Percentiles rank a stretch among this genome's conserved stretches.
Evolutionary conservation across 2,888 invertebrate species (phyloP).

Genomic region (Synergus umbraculus): DNA sequence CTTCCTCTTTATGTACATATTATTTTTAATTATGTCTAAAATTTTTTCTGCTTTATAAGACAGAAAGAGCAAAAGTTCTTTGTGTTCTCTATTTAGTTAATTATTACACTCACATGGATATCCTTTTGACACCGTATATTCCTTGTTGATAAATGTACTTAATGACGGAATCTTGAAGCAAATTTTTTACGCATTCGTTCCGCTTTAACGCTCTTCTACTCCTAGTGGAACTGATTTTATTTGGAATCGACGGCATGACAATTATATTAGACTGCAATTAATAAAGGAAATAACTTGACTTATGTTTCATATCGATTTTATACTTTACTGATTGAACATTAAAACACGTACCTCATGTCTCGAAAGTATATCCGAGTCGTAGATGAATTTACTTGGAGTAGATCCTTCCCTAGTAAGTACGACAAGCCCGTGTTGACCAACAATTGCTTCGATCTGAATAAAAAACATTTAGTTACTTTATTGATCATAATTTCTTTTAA

Average conservation of each 20-base stretch:
- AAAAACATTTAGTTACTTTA: constrained; percentile 34
- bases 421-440: constrained; percentile 91
- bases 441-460: constrained; percentile 90
- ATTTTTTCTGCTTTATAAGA: too few relatives aligned
- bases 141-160: constrained; percentile 86
- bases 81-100: too few relatives aligned
- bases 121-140: constrained; percentile 81
- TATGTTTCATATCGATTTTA: constrained; percentile 42
- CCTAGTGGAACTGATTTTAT: constrained; percentile 96
- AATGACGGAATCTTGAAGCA: constrained; percentile 88
- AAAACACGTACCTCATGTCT: constrained; percentile 85
- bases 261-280: constrained; percentile 87
- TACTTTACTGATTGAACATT: not conserved
- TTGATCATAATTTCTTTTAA: not conserved
- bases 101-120: constrained; percentile 75
- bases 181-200: constrained; percentile 90
- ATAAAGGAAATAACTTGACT: constrained; percentile 33
- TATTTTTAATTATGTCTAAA: too few relatives aligned
- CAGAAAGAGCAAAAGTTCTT: too few relatives aligned
- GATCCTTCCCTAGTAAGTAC: constrained; percentile 91
- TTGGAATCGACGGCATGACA: constrained; percentile 93
- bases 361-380: constrained; percentile 93
- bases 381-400: constrained; percentile 92
- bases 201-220: constrained; percentile 87
- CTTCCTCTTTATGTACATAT: too few relatives aligned